Evolutionary conservation across 2,888 invertebrate genomes (phyloP), one percentile per base, ranked within the genome.

Genomic region (Phalangium opilio): DNA sequence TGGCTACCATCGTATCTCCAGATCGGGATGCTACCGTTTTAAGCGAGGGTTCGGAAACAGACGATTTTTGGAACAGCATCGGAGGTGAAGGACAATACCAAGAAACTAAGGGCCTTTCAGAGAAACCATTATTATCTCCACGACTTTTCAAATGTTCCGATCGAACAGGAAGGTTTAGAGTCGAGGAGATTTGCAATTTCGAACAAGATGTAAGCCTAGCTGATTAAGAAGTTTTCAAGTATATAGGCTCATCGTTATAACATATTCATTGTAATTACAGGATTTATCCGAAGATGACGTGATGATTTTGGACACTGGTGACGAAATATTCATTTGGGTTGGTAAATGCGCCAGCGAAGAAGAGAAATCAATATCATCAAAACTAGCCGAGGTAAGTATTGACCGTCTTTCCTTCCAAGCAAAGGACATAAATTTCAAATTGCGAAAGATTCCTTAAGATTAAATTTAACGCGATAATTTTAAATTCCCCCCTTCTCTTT

Each of bases 281-380:
- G 83, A 83, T 59, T 69, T 84, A 27, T 77, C 78, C 54, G 76
- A 77, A 44, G 83, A 83, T 60, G 81, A 82, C 55, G 73, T 80
- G 0, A 83, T 83, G 74, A 72, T 85, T 27, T 61, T 86, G 58
- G 85, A 86, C 64, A 75, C 78, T 1, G 79, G 81, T 1, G 78
- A 79, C 60, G 79, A 79, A 58, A 67, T 85, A 11, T 86, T 78
- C 61, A 68, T 83, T 27, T 86, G 86, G 86, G 72, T 80, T 47
- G 85, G 85, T 1, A 72, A 71, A 56, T 76, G 78, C 35, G 76
- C 81, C 1, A 76, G 77, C 1, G 72, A 74, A 12, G 72, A 78
- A 32, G 80, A 82, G 55, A 77, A 69, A 55, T 60, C 64, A 41
- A 61, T 62, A 43, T 65, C 76, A 20, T 62, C 67, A 15, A 64